Evolutionary conservation across 2,113 vertebrate species (phyloP).

Genomic region (Struthio camelus): DNA sequence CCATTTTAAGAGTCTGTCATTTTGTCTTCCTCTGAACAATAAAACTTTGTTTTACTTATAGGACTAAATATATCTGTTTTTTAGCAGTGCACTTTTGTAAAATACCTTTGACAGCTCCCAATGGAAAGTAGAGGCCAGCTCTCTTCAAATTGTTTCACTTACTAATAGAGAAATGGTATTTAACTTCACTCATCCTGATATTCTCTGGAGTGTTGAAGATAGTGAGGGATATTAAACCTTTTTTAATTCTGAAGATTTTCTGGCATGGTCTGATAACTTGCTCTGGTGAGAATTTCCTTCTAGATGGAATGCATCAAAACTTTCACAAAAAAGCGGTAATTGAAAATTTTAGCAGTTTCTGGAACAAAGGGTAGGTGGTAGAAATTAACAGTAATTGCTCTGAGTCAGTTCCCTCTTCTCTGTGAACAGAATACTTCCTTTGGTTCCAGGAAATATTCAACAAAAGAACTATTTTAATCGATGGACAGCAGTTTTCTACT

Average conservation of each 20-base stretch:
- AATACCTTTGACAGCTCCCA: background rate
- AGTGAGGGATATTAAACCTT: background rate
- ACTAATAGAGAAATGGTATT: background rate
- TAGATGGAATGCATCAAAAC: background rate
- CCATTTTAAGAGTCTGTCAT: background rate
- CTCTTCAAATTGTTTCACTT: background rate
- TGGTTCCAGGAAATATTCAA: constrained; percentile 48
- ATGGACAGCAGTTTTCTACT: background rate
- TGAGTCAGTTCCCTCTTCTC: constrained; percentile 3
- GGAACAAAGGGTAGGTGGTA: constrained; percentile 16
- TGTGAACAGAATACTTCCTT: background rate
- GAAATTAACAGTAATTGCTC: background rate
- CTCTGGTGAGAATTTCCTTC: background rate
- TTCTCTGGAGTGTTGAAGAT: background rate
- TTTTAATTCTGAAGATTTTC: background rate
- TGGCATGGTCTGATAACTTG: background rate
- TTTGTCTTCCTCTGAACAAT: background rate
- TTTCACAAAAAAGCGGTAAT: background rate
- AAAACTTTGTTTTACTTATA: background rate
- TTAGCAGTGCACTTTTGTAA: background rate
- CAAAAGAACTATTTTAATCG: constrained; percentile 45
- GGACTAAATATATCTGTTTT: background rate
- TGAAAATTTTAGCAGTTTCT: background rate
- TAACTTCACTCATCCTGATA: background rate
- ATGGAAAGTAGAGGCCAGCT: background rate